Percentiles rank a stretch among this genome's conserved stretches.
phyloP scores from a whole-genome alignment of 2,113 vertebrate species.

The Gadus chalcogrammus region DNA sequence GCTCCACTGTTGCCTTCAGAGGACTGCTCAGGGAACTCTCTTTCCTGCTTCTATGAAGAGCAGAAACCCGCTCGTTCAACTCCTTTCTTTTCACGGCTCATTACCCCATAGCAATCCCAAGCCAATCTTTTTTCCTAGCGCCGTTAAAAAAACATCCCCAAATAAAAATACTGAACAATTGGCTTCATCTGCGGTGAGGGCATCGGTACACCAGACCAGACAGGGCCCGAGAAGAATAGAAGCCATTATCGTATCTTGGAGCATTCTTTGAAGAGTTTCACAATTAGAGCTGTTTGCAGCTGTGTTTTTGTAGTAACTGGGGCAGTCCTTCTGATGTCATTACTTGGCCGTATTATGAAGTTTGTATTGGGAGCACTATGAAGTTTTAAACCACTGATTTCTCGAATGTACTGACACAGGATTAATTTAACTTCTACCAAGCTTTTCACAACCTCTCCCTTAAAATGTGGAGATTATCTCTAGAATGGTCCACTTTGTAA shows the following conservation, averaged over 20 bases:
- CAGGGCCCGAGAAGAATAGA: not conserved
- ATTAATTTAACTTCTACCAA: constrained; percentile 27
- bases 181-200: not conserved
- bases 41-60: constrained; percentile 12
- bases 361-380: too few relatives aligned
- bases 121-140: not conserved
- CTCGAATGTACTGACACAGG: constrained; percentile 26
- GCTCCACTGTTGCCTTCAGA: not conserved
- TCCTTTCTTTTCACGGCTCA: not conserved
- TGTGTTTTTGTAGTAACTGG: constrained; percentile 29
- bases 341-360: constrained; percentile 25
- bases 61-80: not conserved
- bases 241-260: constrained; percentile 30
- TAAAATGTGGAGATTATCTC: not conserved
- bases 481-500: constrained; percentile 2
- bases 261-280: too few relatives aligned
- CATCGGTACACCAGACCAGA: too few relatives aligned
- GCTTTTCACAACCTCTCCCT: constrained; percentile 23
- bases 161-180: not conserved
- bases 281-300: too few relatives aligned
- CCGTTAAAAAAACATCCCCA: not conserved
- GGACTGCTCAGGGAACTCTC: not conserved
- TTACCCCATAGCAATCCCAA: not conserved
- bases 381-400: too few relatives aligned
- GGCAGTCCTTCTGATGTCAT: constrained; percentile 48